A percentile compares a stretch with the other conserved stretches of the same genome.
Conservation (phyloP, 1,140 invertebrate species). For the Lordiphosa clarofinis region DNA sequence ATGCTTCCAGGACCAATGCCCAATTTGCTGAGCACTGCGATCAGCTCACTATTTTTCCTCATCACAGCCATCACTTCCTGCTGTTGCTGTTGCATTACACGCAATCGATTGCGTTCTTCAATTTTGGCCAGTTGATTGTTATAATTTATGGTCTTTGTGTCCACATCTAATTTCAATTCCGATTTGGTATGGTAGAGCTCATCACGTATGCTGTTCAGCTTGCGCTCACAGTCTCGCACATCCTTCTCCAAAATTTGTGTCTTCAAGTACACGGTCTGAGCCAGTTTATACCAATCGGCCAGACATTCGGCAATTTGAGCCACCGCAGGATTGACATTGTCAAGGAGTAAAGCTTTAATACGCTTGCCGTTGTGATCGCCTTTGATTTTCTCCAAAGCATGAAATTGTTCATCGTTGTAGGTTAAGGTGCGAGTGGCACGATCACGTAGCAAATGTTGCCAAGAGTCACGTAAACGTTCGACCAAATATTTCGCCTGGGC, state of each 20-base stretch:
- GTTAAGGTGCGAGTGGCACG: constrained; percentile 90
- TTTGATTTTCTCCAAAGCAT: constrained; percentile 91
- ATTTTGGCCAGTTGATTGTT: constrained; percentile 72
- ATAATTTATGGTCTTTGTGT: constrained; percentile 55
- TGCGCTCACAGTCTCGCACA: constrained; percentile 81
- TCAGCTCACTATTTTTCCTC: constrained; percentile 54
- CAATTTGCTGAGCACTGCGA: constrained; percentile 48
- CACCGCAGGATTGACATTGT: constrained; percentile 84
- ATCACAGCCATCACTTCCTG: constrained; percentile 61
- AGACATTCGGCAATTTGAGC: constrained; percentile 86
- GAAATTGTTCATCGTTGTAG: constrained; percentile 96
- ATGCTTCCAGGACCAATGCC: constrained; percentile 31
- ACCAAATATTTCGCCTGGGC: constrained; percentile 88
- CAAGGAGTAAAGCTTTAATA: constrained; percentile 84
- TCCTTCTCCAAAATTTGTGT: constrained; percentile 87
- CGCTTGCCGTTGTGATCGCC: constrained; percentile 85
- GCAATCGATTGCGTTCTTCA: constrained; percentile 60
- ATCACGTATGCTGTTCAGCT: constrained; percentile 63
- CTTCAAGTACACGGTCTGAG: constrained; percentile 87
- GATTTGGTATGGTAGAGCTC: constrained; percentile 66
- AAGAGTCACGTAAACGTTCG: constrained; percentile 90
- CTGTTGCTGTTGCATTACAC: constrained; percentile 63
- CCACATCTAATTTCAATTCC: constrained; percentile 60
- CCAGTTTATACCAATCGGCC: constrained; percentile 91
- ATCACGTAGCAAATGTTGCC: constrained; percentile 94